Percentiles rank a stretch among this genome's conserved stretches.
Conservation (phyloP, 2,797 vertebrate species). For the Streptopelia turtur region DNA sequence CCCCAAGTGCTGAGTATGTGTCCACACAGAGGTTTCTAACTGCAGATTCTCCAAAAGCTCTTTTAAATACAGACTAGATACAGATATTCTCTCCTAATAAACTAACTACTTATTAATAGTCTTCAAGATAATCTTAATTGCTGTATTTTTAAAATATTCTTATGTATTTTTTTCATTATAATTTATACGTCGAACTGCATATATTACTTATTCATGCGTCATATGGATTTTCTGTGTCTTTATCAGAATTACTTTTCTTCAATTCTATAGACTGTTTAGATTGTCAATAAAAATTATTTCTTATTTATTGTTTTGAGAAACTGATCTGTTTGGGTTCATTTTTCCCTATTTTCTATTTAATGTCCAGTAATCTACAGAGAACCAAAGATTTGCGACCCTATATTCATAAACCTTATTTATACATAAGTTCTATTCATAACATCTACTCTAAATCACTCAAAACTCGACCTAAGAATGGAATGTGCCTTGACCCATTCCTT, state of each 20-base stretch:
- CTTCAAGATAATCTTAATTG: not conserved
- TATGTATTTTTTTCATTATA: not conserved
- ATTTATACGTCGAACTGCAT: not conserved
- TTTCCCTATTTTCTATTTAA: not conserved
- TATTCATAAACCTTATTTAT: not conserved
- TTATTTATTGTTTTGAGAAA: not conserved
- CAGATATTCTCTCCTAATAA: not conserved
- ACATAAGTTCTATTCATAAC: not conserved
- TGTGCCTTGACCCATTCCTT: not conserved
- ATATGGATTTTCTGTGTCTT: not conserved
- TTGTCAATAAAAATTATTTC: not conserved
- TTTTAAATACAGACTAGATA: not conserved
- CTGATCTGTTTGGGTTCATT: not conserved
- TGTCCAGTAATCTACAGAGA: not conserved
- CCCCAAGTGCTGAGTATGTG: accelerated
- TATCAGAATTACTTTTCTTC: not conserved
- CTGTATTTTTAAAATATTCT: not conserved
- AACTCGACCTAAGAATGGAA: not conserved
- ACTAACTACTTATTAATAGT: not conserved
- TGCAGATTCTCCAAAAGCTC: not conserved
- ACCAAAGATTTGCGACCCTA: not conserved
- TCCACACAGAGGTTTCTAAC: not conserved
- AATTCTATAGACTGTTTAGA: not conserved
- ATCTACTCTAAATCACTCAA: not conserved
- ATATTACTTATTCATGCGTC: not conserved